Base-by-base conservation (phyloP, 2,797 vertebrate species). In the Ambastaia sidthimunki region DNA sequence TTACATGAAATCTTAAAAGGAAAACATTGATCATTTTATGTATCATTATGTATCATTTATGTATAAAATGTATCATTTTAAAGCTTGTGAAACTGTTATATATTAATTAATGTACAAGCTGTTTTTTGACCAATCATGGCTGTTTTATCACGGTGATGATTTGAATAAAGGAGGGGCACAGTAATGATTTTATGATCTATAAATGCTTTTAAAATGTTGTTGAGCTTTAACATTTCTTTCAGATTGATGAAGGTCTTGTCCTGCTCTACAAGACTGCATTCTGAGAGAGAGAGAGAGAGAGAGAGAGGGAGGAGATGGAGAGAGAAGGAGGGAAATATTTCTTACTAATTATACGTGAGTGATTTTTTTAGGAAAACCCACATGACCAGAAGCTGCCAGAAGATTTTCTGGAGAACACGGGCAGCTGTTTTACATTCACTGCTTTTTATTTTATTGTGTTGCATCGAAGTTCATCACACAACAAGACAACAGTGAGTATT, bases 401-500 rank as follows among this genome's bases (percentile, higher is more conserved):
- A 19, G 19, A 47, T 7, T 80, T 78, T 74, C 52, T 69, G 66
- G 10, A 72, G 55, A 76, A 19, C 57, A 31, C 47, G 23, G 31
- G 34, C 52, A 48, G 47, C 71, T 75, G 31, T 48, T 74, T 52
- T 66, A 65, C 57, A 52, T 48, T 31, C 28, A 34, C 9, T 41
- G 1, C 44, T 37, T 47, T 50, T 25, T 25, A 41, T 63, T 57
- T 10, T 7, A 25, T 48, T 72, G 47, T 18, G 21, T n/a, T 34
- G 70, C 19, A 31, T 34, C 48, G 50, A 50, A 19, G 21, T 54
- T 12, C 19, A 37, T 25, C 59, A 71, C 16, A 55, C 68, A 71
- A 66, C 65, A 9, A 21, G n/a, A 63, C 19, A 74, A 54, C 34
- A 25, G 85, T 86, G 71, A 84, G 85, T 81, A 63, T 59, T 73